Percentiles rank a stretch among this genome's conserved stretches.
phyloP scores from a whole-genome alignment of 1,140 invertebrate species.

The Tribolium castaneum region DNA sequence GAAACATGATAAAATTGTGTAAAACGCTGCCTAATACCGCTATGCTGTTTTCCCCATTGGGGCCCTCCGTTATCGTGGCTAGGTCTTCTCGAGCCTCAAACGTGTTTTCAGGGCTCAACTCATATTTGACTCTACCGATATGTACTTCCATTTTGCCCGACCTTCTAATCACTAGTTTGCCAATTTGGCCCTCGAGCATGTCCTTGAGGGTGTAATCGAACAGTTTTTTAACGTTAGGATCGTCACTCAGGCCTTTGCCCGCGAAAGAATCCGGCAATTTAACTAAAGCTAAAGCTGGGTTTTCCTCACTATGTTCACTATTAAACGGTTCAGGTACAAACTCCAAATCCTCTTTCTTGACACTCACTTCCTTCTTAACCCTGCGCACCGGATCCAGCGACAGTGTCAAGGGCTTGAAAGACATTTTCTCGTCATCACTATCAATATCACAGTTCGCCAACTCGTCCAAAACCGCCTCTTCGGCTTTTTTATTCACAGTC shows the following conservation, averaged over 20 bases:
- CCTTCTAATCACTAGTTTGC: conserved; percentile 52
- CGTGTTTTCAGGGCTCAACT: conserved; percentile 41
- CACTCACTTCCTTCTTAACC: conserved; percentile 42
- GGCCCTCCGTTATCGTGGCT: neutral
- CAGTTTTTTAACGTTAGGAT: conserved; percentile 52
- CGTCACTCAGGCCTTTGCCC: conserved; percentile 56
- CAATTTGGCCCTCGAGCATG: conserved; percentile 57
- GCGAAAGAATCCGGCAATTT: conserved; percentile 55
- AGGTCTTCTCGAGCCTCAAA: conserved; percentile 22
- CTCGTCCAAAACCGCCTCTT: conserved; percentile 49
- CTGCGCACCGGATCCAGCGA: conserved; percentile 30
- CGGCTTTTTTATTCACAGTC: conserved; percentile 51
- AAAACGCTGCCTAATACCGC: conserved; percentile 24
- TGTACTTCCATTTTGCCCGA: conserved; percentile 55
- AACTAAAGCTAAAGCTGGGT: conserved; percentile 48
- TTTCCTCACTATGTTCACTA: conserved; percentile 47
- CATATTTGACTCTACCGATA: conserved; percentile 53
- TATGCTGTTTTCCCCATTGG: conserved; percentile 6
- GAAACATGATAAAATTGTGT: conserved; percentile 29
- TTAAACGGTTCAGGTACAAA: conserved; percentile 42
- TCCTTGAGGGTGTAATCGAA: conserved; percentile 52
- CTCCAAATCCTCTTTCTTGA: conserved; percentile 39
- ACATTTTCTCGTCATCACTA: conserved; percentile 50
- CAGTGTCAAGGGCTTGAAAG: conserved; percentile 46
- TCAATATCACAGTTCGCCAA: conserved; percentile 42